Evolutionary conservation across 64 coral and sea anemone species (phyloP), one percentile per base, ranked within the genome.

Genomic region (Cladopsammia gracilis): DNA sequence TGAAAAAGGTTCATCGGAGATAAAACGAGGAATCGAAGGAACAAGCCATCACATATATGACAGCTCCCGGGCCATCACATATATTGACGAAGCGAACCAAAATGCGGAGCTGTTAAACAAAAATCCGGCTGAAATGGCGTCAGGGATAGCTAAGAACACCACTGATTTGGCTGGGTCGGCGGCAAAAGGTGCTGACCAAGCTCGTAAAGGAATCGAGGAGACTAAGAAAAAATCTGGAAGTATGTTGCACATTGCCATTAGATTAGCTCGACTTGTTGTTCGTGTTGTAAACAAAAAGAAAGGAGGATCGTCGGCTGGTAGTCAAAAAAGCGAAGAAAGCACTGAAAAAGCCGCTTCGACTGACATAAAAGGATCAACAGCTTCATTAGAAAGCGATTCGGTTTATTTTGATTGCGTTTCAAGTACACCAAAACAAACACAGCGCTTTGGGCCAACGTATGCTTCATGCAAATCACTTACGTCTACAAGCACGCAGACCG

Each of bases 201-300:
- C 95, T 43, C 93, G 86, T 12, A 74, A 87, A 83, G 96, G 96
- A 16, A 57, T 94, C 1, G 48, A 94, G 15, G 86, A 93, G 18
- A 90, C 96, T 24, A 67, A 86, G 42, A 90, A 87, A 43, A 94
- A 91, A 62, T 91, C 96, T 9, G 91, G 91, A 48, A 93, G 96
- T 54, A 88, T 98, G 58, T 76, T 98, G 57, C 96, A 94, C 62
- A 98, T 98, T 34, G 96, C 80, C n/a, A 86, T 98, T 88, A 70
- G 96, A 64, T 88, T 98, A 52, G 64, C 88, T 70, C 92, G 96
- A 42, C 56, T 98, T 34, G 79, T 88, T 65, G 86, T 74, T 75
- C 79, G 96, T 34, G 92, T 94, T 57, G 88, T 89, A 14, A 87
- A 69, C 25, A 77, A 81, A 71, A 91, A 91, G 34, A 97, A 97